phyloP scores from a whole-genome alignment of 2,113 vertebrate species.

The Pelecanus crispus region DNA sequence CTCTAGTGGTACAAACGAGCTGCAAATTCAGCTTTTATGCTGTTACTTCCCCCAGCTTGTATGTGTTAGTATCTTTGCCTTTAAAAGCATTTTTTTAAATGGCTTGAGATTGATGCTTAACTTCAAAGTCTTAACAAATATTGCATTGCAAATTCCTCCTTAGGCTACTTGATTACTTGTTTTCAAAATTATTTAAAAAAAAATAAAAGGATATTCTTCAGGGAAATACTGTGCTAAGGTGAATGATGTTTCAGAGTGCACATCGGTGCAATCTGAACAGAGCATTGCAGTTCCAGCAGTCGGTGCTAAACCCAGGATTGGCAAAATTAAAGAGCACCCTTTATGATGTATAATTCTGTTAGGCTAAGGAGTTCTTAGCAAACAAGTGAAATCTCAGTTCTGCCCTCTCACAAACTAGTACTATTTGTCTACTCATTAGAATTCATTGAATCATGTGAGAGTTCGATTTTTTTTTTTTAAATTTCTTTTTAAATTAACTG shows the following conservation, averaged over 20 bases:
- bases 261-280: not conserved
- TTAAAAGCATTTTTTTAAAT: constrained; percentile 45
- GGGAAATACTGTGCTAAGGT: not conserved
- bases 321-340: not conserved
- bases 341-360: not conserved
- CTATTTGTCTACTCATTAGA: not conserved
- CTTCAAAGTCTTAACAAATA: constrained; percentile 44
- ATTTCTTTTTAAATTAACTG: not conserved
- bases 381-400: not conserved
- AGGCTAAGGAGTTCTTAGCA: not conserved
- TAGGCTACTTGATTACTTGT: not conserved
- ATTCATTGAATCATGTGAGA: not conserved
- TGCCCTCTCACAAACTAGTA: not conserved
- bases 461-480: not conserved
- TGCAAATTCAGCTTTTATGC: constrained; percentile 36
- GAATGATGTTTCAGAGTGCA: not conserved
- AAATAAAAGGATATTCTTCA: not conserved
- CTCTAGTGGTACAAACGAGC: not conserved
- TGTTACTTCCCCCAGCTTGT: constrained; percentile 23
- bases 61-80: constrained; percentile 16
- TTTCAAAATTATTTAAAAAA: too few species aligned
- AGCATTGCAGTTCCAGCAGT: not conserved
- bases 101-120: constrained; percentile 41
- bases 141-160: constrained; percentile 18
- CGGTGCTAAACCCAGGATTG: not conserved